These are phyloP conservation scores for Hymenochirus boettgeri DNA, from an alignment of 2,113 vertebrate genomes.

Conservation along the genomic window DNA sequence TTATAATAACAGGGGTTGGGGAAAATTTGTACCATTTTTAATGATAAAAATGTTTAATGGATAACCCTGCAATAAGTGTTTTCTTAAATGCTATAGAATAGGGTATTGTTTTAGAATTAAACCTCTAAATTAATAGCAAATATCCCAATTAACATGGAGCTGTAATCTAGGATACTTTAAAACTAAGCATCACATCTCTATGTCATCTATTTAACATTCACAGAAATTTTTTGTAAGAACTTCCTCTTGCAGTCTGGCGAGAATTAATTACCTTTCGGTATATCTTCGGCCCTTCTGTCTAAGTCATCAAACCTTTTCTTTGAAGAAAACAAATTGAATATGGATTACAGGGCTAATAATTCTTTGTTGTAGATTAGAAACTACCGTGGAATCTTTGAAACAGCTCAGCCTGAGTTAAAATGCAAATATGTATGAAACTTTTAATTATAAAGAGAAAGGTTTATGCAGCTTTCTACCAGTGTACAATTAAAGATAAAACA, in stretches of 20 bases:
- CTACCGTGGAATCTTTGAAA: not conserved
- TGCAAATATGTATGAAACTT: constrained; percentile 2
- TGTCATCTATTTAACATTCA: not conserved
- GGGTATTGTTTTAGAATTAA: too few relatives aligned
- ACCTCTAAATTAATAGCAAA: too few relatives aligned
- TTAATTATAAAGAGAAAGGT: not conserved
- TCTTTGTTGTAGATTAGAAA: constrained; percentile 1
- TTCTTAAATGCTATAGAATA: too few relatives aligned
- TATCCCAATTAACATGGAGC: too few relatives aligned
- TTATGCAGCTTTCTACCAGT: not conserved
- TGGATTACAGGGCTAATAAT: constrained; percentile 3
- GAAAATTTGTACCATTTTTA: too few relatives aligned
- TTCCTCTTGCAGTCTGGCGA: not conserved
- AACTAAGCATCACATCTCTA: not conserved
- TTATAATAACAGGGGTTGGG: too few relatives aligned
- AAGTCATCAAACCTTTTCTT: not conserved
- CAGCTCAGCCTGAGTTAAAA: not conserved
- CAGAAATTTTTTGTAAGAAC: not conserved
- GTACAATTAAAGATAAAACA: not conserved
- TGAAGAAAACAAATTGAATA: constrained; percentile 5
- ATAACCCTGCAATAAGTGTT: too few relatives aligned
- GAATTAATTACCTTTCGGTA: constrained; percentile 3
- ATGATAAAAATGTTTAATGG: too few relatives aligned
- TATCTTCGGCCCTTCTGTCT: not conserved
- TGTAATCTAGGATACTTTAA: not conserved